phyloP scores from a whole-genome alignment of 2,113 vertebrate species.

The Heterotilapia buettikoferi region DNA sequence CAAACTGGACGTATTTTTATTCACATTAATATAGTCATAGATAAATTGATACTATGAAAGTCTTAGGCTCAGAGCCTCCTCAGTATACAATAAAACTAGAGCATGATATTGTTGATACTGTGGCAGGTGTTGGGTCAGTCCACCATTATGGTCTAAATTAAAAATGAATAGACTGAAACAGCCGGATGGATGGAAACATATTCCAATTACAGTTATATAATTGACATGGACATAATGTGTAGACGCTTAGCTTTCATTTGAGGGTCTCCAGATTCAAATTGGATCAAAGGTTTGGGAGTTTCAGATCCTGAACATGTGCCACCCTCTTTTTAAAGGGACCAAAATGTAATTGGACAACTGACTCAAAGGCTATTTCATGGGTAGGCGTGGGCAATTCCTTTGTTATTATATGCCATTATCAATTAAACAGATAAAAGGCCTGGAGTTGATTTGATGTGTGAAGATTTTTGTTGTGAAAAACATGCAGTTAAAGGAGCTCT shows the following conservation, averaged over 20 bases:
- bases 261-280: background rate
- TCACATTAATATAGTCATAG: background rate
- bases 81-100: background rate
- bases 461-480: background rate
- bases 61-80: no score
- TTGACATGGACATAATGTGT: background rate
- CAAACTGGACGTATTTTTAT: background rate
- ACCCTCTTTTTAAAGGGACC: background rate
- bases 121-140: background rate
- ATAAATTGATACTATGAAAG: rapidly evolving
- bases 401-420: rapidly evolving
- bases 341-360: background rate
- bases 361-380: background rate
- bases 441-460: background rate
- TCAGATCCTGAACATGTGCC: rapidly evolving
- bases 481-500: rapidly evolving
- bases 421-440: background rate
- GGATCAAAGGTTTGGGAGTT: background rate
- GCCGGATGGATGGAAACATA: rapidly evolving
- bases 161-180: background rate
- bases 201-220: background rate
- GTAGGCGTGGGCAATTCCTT: rapidly evolving
- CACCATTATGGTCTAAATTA: background rate
- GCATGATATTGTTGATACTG: background rate
- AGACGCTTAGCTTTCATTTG: background rate